Conservation (phyloP, 2,797 vertebrate genomes). For the Steatocranus sp. region DNA sequence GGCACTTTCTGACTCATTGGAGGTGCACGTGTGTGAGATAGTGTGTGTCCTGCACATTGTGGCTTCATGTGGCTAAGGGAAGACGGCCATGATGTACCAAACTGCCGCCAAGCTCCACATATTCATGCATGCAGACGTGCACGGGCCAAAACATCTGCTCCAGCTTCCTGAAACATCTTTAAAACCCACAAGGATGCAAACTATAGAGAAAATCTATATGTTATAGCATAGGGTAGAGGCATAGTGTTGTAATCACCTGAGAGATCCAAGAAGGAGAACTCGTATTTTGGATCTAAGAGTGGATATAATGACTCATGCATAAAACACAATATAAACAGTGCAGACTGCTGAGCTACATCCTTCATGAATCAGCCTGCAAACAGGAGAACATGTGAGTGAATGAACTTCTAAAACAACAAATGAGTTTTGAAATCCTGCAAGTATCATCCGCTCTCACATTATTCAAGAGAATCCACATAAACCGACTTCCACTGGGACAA, state of each 20-base stretch:
- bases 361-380: not conserved
- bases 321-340: not conserved
- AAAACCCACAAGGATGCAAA: not conserved
- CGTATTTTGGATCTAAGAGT: not conserved
- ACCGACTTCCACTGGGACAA: not conserved
- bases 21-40: constrained; percentile 18
- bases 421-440: not conserved
- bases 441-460: not conserved
- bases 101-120: not conserved
- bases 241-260: not conserved
- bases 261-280: not conserved
- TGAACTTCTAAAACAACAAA: constrained; percentile 2
- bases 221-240: not conserved
- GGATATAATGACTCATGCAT: not conserved
- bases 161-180: not conserved
- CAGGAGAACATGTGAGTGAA: not conserved
- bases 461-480: not conserved
- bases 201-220: not conserved
- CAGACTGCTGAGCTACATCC: not conserved
- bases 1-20: constrained; percentile 38
- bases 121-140: not conserved
- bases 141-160: not conserved
- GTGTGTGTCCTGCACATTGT: not conserved
- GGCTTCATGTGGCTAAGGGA: not conserved
- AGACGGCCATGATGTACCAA: not conserved